phyloP scores from a whole-genome alignment of 2,888 invertebrate species.

The Phaedon cochleariae region DNA sequence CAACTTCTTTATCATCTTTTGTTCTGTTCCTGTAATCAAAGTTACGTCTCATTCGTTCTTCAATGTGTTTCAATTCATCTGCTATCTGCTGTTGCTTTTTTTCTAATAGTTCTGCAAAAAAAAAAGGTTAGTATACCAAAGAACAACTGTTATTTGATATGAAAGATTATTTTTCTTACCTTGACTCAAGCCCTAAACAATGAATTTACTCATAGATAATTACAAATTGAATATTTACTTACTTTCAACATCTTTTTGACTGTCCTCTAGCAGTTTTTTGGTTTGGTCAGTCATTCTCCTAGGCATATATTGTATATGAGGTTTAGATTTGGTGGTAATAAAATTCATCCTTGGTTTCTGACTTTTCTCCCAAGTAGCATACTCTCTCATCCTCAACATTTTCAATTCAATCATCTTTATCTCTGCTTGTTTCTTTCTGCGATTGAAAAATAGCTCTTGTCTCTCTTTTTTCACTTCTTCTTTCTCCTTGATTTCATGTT shows the following conservation, averaged over 20 bases:
- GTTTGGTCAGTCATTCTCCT: conserved; percentile 77
- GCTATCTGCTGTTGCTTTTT: conserved; percentile 71
- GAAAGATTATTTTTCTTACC: too few species aligned
- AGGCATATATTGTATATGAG: conserved; percentile 88
- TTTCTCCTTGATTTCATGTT: conserved; percentile 86
- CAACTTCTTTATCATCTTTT: conserved; percentile 24
- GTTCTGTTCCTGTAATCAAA: conserved; percentile 51
- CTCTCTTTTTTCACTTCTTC: conserved; percentile 85
- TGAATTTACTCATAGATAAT: too few species aligned
- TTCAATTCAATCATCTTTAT: conserved; percentile 90
- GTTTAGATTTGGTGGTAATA: conserved; percentile 87
- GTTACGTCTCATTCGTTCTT: conserved; percentile 63
- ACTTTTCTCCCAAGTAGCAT: conserved; percentile 85
- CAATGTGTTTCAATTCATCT: conserved; percentile 72
- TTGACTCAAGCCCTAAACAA: too few species aligned
- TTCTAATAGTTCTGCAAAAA: conserved; percentile 68
- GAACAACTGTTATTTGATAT: too few species aligned
- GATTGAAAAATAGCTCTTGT: conserved; percentile 83
- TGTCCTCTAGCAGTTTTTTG: conserved; percentile 71
- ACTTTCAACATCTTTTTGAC: conserved; percentile 73
- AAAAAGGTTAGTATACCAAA: too few species aligned
- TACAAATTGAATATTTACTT: too few species aligned
- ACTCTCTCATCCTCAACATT: conserved; percentile 87
- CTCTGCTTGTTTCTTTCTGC: conserved; percentile 88
- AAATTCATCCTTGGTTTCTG: conserved; percentile 81